A percentile compares a stretch with the other conserved stretches of the same genome.
Evolutionary conservation across 2,797 vertebrate species (phyloP).

Genomic region (Phalanger gymnotis): DNA sequence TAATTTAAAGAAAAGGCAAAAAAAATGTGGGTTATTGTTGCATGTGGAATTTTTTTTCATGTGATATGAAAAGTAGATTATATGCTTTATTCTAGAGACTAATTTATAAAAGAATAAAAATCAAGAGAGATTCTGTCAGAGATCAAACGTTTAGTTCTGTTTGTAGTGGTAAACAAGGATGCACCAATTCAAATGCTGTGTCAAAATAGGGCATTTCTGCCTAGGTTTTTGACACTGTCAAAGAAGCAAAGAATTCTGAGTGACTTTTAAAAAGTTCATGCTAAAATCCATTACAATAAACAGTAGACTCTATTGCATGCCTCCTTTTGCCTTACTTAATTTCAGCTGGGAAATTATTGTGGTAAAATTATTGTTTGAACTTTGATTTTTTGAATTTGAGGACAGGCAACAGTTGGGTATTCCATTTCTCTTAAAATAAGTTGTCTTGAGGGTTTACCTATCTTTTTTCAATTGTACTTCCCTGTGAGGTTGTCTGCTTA

Average conservation of each 20-base stretch:
- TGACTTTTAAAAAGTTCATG: slow-evolving; percentile 41
- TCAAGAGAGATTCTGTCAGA: background rate
- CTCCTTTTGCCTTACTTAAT: slow-evolving; percentile 8
- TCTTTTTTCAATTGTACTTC: background rate
- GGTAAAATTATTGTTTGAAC: background rate
- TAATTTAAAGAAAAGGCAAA: background rate
- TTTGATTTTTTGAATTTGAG: slow-evolving; percentile 12
- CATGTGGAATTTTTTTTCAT: background rate
- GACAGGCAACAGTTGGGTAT: background rate
- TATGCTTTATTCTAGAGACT: background rate
- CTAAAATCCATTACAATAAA: background rate
- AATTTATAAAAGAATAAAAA: background rate
- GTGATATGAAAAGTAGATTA: background rate
- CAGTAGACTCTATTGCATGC: slow-evolving; percentile 24
- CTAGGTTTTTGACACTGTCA: slow-evolving; percentile 45
- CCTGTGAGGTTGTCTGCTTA: slow-evolving; percentile 16
- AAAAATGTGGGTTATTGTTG: background rate
- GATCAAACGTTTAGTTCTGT: background rate
- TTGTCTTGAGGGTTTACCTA: background rate
- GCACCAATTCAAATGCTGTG: slow-evolving; percentile 18
- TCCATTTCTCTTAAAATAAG: background rate
- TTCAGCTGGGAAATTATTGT: background rate
- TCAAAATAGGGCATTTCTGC: slow-evolving; percentile 42
- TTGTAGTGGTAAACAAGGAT: slow-evolving; percentile 31
- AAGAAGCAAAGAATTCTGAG: background rate